Percentiles rank a stretch among this genome's conserved stretches.
These are phyloP conservation scores for Malacoctenus gilli DNA, from an alignment of 2,797 vertebrate genomes.

Conservation along the genomic window DNA sequence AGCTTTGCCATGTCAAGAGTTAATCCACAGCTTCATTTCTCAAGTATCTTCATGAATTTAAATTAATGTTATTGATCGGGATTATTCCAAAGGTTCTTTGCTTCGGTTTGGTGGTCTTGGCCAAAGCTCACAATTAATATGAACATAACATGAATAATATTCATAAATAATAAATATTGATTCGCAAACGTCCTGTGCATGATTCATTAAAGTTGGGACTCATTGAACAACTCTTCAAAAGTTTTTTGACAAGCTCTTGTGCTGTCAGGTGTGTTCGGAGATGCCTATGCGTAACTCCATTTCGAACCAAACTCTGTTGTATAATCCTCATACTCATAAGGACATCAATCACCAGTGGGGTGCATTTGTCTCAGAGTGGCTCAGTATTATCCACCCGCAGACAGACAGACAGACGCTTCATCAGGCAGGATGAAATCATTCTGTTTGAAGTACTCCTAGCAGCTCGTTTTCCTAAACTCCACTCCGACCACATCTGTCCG, in stretches of 20 bases:
- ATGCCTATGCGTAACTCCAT: neutral
- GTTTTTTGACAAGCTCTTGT: neutral
- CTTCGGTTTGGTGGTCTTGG: too few species aligned
- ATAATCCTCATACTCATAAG: slow-evolving; percentile 12
- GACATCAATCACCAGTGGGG: slow-evolving; percentile 5
- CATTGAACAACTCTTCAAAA: too few species aligned
- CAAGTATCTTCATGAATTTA: too few species aligned
- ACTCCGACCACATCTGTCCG: slow-evolving; percentile 1
- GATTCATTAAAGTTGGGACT: too few species aligned
- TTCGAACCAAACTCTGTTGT: neutral
- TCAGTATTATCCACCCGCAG: slow-evolving; percentile 19
- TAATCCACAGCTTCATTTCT: too few species aligned
- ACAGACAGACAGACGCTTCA: slow-evolving; percentile 13
- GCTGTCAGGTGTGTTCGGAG: neutral
- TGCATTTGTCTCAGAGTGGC: slow-evolving; percentile 3
- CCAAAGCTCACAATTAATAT: too few species aligned
- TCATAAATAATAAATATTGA: too few species aligned
- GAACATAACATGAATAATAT: too few species aligned
- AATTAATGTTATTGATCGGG: too few species aligned
- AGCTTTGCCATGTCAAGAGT: too few species aligned
- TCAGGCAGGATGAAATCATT: slow-evolving; percentile 13
- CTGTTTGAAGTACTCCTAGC: slow-evolving; percentile 30
- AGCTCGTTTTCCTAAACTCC: slow-evolving; percentile 19
- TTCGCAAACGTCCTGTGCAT: too few species aligned
- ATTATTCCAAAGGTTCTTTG: too few species aligned